Evolutionary conservation across 2,888 invertebrate genomes (phyloP).

Genomic region (Zhengitettix transpicula): DNA sequence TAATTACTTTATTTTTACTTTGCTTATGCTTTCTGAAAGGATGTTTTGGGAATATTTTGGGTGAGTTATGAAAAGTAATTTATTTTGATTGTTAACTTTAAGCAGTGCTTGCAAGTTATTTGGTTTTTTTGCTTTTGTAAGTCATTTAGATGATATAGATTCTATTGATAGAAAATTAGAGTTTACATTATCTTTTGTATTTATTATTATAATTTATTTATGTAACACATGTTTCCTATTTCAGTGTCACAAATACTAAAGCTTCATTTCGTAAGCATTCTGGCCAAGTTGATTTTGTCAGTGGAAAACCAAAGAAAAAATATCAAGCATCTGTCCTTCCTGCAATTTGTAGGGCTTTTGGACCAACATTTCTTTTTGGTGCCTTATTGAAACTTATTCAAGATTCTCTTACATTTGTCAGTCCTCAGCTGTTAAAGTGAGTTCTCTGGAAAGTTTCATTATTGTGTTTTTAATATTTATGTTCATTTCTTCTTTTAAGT

Average conservation of each 20-base stretch:
- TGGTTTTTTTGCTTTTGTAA: background rate
- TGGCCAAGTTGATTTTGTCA: constrained; percentile 49
- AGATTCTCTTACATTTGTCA: constrained; percentile 73
- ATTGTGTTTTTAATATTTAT: no score
- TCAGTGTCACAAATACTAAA: constrained; percentile 29
- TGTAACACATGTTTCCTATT: constrained; percentile 12
- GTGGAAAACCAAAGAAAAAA: constrained; percentile 29
- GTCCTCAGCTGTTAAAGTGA: constrained; percentile 78
- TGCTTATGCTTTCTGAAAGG: constrained; percentile 11
- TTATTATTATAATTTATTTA: background rate
- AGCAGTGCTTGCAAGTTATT: background rate
- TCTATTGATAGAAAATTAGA: no score
- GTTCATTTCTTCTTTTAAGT: no score
- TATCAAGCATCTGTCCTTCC: constrained; percentile 69
- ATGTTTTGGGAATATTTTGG: constrained; percentile 18
- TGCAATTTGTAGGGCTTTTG: constrained; percentile 73
- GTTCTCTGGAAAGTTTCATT: no score
- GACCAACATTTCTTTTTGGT: constrained; percentile 74
- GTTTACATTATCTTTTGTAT: no score
- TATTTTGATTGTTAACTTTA: no score
- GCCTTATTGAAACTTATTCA: constrained; percentile 64
- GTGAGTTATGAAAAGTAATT: constrained; percentile 8
- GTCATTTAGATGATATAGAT: background rate
- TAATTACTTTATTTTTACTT: background rate
- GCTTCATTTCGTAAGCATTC: constrained; percentile 52